Percentiles rank a stretch among this genome's conserved stretches.
Conservation (phyloP, 2,113 vertebrate species). For the Centrocercus urophasianus region DNA sequence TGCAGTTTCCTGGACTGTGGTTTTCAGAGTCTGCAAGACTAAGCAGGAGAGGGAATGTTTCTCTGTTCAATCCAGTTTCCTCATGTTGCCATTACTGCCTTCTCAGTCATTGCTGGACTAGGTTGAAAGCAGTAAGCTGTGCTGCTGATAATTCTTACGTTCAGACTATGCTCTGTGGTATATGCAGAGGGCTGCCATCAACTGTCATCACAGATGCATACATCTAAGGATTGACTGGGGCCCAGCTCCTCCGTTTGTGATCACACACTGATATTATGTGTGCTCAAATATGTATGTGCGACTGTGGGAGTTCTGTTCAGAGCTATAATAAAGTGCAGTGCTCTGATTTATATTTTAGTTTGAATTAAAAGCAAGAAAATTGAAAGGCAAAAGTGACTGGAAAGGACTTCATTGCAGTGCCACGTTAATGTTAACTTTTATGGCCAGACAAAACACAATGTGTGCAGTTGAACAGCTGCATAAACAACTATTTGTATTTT, state of each 20-base stretch:
- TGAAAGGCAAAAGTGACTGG: neutral
- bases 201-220: neutral
- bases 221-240: neutral
- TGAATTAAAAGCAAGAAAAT: neutral
- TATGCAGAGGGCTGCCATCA: neutral
- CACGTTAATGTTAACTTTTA: neutral
- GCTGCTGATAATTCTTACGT: neutral
- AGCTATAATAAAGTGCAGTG: neutral
- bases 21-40: neutral
- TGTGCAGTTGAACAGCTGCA: neutral
- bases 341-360: constrained; percentile 12
- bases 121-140: neutral
- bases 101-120: neutral
- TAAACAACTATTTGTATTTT: constrained; percentile 11
- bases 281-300: neutral
- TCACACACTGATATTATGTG: neutral
- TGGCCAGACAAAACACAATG: neutral
- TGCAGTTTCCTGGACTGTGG: neutral
- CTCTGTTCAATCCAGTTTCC: neutral
- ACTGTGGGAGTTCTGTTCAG: neutral
- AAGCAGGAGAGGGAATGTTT: neutral
- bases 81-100: neutral
- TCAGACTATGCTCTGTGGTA: neutral
- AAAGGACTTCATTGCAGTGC: neutral
- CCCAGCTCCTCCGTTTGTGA: neutral